Conservation (phyloP, 2,113 vertebrate genomes). For the Crocuta crocuta region DNA sequence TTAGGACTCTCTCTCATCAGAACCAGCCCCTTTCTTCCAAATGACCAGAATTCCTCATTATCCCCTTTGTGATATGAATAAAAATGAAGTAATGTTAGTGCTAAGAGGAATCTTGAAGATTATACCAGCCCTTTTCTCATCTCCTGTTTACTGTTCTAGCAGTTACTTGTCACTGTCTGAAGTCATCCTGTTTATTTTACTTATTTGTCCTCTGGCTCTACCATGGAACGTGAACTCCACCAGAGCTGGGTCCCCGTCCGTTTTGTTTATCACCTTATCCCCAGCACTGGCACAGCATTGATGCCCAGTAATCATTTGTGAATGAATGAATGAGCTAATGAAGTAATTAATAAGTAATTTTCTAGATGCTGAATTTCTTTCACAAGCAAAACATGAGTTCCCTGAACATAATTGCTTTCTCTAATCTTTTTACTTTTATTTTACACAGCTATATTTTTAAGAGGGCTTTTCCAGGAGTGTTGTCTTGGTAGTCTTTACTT, state of each 20-base stretch:
- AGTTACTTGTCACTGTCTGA: neutral
- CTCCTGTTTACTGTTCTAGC: neutral
- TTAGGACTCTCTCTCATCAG: neutral
- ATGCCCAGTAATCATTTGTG: neutral
- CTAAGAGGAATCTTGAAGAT: neutral
- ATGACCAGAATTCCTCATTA: neutral
- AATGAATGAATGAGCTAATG: neutral
- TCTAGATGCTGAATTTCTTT: neutral
- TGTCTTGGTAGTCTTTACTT: neutral
- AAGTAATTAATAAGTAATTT: neutral
- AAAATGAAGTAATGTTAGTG: neutral
- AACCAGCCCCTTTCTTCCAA: neutral
- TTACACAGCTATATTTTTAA: neutral
- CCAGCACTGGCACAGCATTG: fast-evolving
- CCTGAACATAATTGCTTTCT: neutral
- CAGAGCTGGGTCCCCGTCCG: neutral
- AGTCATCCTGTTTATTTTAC: neutral
- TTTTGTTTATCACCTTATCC: no score
- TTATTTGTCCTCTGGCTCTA: neutral
- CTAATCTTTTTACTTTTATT: neutral
- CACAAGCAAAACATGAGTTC: neutral
- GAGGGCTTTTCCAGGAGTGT: neutral
- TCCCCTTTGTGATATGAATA: neutral
- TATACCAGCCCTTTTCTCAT: neutral
- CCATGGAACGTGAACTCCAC: fast-evolving